Conservation (phyloP, 2,888 invertebrate genomes). For the Bembecia ichneumoniformis region DNA sequence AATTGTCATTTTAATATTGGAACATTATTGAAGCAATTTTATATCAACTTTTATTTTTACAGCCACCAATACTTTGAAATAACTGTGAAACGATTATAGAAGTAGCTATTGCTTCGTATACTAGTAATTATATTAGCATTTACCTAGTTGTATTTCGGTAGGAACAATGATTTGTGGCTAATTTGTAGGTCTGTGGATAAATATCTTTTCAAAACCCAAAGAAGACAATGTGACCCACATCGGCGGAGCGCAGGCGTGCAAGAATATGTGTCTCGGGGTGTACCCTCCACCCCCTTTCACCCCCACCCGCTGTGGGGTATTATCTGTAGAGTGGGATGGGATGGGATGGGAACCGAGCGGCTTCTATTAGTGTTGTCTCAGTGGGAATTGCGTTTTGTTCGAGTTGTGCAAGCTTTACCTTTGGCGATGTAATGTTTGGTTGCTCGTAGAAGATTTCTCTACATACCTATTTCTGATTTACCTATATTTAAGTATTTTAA, state of each 20-base stretch:
- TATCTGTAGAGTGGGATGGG: conserved; percentile 16
- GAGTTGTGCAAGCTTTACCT: conserved; percentile 13
- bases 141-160: too few relatives aligned
- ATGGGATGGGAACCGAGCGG: conserved; percentile 6
- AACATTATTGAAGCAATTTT: too few relatives aligned
- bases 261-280: conserved; percentile 45
- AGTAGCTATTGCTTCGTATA: too few relatives aligned
- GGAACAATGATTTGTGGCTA: neutral
- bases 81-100: too few relatives aligned
- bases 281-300: conserved; percentile 11
- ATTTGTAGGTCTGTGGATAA: neutral
- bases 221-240: conserved; percentile 52
- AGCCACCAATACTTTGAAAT: too few relatives aligned
- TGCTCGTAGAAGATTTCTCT: neutral
- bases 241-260: conserved; percentile 52
- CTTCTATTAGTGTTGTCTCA: conserved; percentile 34
- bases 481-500: too few relatives aligned
- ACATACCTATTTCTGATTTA: too few relatives aligned
- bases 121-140: too few relatives aligned
- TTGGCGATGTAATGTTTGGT: neutral
- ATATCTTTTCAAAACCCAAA: neutral
- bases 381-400: conserved; percentile 35
- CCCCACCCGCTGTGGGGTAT: conserved; percentile 27
- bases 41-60: too few relatives aligned
- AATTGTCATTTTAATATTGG: too few relatives aligned